Evolutionary conservation across 1,140 invertebrate species (phyloP), one percentile per base, ranked within the genome.

Genomic region (Heliconius hewitsoni): DNA sequence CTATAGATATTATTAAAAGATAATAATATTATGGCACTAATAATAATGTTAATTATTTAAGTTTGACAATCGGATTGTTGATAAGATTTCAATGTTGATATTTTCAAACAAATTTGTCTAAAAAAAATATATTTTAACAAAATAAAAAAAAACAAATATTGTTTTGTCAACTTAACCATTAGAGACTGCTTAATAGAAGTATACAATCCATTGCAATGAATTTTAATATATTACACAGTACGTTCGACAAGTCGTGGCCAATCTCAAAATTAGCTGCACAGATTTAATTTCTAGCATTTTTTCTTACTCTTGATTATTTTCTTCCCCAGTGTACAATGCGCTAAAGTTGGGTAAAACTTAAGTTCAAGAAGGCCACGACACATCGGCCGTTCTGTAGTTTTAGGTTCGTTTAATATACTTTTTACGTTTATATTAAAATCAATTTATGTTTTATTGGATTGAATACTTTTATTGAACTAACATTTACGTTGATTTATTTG

Each of bases 401-500:
- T 42, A 13, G 42, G 42, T 3, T 0, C 42, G 13, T 46, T 46
- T 46, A 46, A 46, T 46, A 46, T 46, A 46, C 42, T 0, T 30
- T 30, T 2, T 30, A 30, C 30, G 11, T 42, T 13, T 13, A 57
- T 23, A n/a, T 66, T 66, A 30, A 9, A 11, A 66, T 30, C 5
- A 11, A n/a, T 27, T 66, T 66, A n/a, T 13, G 11, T 66, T 27
- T 13, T 66, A 66, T 66, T 27, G 11, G 23, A 11, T 66, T 66
- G 27, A 16, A 30, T 66, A 27, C 27, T 66, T 66, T 27, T 66
- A 66, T 66, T 66, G 60, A 66, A 66, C 55, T 27, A 27, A 70
- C 55, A 76, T 79, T 80, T 60, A 42, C 23, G 9, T 76, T 80
- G 74, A 70, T 23, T 73, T 66, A 66, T 79, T 79, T 79, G 66